Evolutionary conservation across 2,797 vertebrate genomes (phyloP).

Genomic region (Kryptopterus vitreolus): DNA sequence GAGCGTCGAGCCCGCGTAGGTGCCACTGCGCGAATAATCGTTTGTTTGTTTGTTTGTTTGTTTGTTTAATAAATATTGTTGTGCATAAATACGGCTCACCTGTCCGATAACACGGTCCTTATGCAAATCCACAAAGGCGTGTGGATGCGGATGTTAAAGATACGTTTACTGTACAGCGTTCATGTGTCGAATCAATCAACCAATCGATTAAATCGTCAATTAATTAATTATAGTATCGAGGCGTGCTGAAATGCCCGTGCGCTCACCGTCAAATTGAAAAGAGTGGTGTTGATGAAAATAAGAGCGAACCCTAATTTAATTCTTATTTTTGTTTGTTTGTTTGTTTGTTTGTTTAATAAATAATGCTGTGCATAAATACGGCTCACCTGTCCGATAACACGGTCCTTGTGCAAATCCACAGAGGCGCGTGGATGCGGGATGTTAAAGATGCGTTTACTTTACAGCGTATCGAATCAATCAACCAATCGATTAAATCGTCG

Average conservation of each 20-base stretch:
- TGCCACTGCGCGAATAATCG: not conserved
- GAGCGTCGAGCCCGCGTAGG: slow-evolving; percentile 88
- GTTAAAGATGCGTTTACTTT: not conserved
- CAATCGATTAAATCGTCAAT: not conserved
- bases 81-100: too few relatives aligned
- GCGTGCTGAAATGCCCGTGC: not conserved
- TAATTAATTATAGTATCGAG: not conserved
- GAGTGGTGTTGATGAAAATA: not conserved
- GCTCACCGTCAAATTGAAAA: too few relatives aligned
- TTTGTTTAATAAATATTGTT: too few relatives aligned
- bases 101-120: too few relatives aligned
- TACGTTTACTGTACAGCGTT: not conserved
- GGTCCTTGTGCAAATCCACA: not conserved
- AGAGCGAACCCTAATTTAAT: not conserved
- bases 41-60: too few relatives aligned
- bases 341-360: not conserved
- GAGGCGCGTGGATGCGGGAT: not conserved
- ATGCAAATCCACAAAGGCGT: not conserved
- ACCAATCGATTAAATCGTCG: not conserved
- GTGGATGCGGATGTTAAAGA: not conserved
- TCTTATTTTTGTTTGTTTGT: too few relatives aligned
- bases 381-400: too few relatives aligned
- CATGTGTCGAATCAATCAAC: not conserved
- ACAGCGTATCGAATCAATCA: not conserved
- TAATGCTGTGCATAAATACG: too few relatives aligned